phyloP scores from a whole-genome alignment of 2,888 invertebrate genomes.

The Eilema caniola region DNA sequence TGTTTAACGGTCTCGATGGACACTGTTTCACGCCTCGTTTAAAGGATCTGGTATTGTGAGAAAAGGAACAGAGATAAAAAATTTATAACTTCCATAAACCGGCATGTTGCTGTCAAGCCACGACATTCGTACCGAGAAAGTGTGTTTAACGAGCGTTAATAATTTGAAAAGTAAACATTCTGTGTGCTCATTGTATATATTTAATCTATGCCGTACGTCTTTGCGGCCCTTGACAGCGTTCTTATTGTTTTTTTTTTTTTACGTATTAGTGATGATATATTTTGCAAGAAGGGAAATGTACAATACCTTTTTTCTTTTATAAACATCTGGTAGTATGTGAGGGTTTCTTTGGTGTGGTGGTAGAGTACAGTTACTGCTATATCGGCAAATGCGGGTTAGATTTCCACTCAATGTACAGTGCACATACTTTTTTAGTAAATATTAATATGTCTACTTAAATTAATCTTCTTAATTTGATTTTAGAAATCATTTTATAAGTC shows the following conservation, averaged over 20 bases:
- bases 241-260: slow-evolving; percentile 3
- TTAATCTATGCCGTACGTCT: slow-evolving; percentile 1
- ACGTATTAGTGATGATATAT: background rate
- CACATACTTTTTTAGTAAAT: no score
- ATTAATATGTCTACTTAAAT: no score
- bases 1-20: background rate
- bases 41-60: background rate
- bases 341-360: background rate
- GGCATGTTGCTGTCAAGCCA: background rate
- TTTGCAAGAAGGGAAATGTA: background rate
- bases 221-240: background rate
- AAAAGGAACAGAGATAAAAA: background rate
- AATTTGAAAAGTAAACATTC: background rate
- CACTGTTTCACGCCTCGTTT: background rate
- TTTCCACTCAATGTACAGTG: no score
- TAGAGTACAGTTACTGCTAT: background rate
- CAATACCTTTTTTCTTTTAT: background rate
- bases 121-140: background rate
- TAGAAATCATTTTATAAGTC: no score
- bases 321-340: background rate
- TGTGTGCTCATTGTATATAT: background rate
- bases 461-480: no score
- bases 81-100: background rate
- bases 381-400: no score
- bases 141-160: background rate